Evolutionary conservation across 2,888 invertebrate genomes (phyloP), one percentile per base, ranked within the genome.

Genomic region (Cantharis rufa): DNA sequence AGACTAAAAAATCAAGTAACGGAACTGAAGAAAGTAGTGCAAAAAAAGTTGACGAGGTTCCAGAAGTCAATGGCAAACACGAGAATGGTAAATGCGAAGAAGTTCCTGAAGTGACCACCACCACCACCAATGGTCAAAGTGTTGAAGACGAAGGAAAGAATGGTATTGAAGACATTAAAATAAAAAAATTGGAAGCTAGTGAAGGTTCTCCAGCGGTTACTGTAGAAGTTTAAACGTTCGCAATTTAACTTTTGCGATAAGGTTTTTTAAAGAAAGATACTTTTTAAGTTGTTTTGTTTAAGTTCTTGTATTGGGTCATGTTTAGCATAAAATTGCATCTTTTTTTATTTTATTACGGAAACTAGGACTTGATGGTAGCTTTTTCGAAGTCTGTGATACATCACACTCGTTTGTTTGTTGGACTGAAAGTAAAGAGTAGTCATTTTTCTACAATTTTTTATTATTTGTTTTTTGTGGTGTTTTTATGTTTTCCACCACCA

Each of bases 111-210:
- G 48, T 48, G n/a, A 48, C 48, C 24, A 24, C 24, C n/a, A 48
- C 48, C 4, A 48, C 48, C n/a, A 69, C 61, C 48, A 63, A 66
- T 2, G 64, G 71, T 13, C 64, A 73, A 63, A 74, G 63, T 16
- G 74, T 75, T 71, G 32, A 62, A 32, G 76, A 74, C 86, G 79
- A 72, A 72, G 77, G 70, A 74, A 79, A 75, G 61, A 76, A 74
- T 32, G 78, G 75, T 75, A 75, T 80, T 15, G 81, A 72, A 72
- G 79, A 79, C 79, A 90, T 91, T 82, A 91, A 91, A 88, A 89
- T 90, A 21, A 91, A 91, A 88, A 89, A 90, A 79, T 88, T 91
- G 62, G 88, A 90, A 72, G 88, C 89, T 9, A 90, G 89, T 72
- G 86, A 87, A n/a, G 90, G 89, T 74, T 89, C 89, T 80, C 86